Conservation (phyloP, 1,140 invertebrate genomes). For the Palaemon carinicauda region DNA sequence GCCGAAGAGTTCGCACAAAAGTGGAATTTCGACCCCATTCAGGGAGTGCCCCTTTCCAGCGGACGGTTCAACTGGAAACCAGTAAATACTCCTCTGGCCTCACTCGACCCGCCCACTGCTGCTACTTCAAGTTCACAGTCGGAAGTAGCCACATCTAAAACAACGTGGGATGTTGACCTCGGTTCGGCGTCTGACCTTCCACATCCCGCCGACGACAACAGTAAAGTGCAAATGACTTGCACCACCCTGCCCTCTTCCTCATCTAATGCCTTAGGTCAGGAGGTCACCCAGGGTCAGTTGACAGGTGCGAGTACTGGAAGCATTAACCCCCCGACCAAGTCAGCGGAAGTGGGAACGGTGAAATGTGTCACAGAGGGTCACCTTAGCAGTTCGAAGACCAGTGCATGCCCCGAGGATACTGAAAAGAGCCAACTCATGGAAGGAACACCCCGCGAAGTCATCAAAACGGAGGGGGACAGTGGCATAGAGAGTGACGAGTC, state of each 20-base stretch:
- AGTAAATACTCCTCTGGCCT: not conserved
- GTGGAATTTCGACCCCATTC: slow-evolving; percentile 35
- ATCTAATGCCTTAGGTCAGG: no score
- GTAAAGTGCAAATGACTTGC: no score
- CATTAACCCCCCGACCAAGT: not conserved
- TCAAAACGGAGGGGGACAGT: not conserved
- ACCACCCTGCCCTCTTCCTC: no score
- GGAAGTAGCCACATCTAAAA: no score
- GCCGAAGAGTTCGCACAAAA: slow-evolving; percentile 22
- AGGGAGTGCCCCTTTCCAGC: not conserved
- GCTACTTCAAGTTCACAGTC: no score
- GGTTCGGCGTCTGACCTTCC: no score
- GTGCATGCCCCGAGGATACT: not conserved
- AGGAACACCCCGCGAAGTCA: not conserved
- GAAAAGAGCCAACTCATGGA: not conserved
- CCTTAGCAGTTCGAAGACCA: not conserved
- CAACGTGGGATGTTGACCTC: no score
- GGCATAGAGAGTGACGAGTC: no score
- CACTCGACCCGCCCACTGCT: not conserved
- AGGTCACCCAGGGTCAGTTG: no score
- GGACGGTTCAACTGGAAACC: not conserved
- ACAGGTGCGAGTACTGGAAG: not conserved
- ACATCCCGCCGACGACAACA: no score
- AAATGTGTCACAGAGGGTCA: no score
- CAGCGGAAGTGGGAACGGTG: not conserved